Conservation (phyloP, 2,888 invertebrate species). For the Malacosoma neustria region DNA sequence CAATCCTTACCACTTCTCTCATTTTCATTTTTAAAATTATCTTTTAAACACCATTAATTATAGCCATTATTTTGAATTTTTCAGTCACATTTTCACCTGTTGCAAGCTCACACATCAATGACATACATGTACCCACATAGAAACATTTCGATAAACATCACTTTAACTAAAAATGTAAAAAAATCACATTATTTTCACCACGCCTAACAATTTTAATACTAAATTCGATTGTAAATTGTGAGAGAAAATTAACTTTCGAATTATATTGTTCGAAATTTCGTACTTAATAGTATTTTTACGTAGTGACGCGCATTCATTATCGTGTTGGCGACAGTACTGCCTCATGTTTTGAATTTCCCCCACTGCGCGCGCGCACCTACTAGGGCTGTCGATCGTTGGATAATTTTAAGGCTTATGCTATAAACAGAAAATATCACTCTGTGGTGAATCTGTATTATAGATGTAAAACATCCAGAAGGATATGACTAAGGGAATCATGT, state of each 20-base stretch:
- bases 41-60: conserved; percentile 25
- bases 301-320: not conserved
- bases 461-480: too few relatives aligned
- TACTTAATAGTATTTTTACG: not conserved
- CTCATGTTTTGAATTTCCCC: not conserved
- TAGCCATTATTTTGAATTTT: conserved; percentile 44
- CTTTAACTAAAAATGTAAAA: not conserved
- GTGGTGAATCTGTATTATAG: too few relatives aligned
- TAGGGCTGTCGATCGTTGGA: not conserved
- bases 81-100: conserved; percentile 67
- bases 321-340: not conserved
- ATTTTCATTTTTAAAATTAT: conserved; percentile 47
- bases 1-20: conserved; percentile 56
- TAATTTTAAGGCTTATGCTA: too few relatives aligned
- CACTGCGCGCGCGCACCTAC: not conserved
- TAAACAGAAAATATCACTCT: too few relatives aligned
- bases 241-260: not conserved
- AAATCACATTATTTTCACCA: not conserved
- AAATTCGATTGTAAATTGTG: conserved; percentile 1
- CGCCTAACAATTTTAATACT: not conserved
- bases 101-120: conserved; percentile 33
- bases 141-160: not conserved
- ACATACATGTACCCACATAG: conserved; percentile 19
- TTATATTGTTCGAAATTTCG: not conserved
- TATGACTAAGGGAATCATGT: too few relatives aligned